These are phyloP conservation scores for Triops longicaudatus DNA, from an alignment of 1,140 invertebrate genomes.

Conservation along the genomic window DNA sequence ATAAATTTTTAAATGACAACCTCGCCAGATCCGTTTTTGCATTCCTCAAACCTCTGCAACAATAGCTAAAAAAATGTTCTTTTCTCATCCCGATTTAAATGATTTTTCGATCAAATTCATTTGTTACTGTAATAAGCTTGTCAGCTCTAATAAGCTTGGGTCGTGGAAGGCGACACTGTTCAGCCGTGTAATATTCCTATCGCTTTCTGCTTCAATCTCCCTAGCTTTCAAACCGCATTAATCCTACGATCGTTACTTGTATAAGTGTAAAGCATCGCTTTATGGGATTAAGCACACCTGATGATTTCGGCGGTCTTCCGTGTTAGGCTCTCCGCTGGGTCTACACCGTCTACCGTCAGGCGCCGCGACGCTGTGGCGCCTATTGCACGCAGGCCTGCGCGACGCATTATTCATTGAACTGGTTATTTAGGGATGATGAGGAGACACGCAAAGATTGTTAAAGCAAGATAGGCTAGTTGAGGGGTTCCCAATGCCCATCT, in stretches of 20 bases:
- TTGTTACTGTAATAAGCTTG: too few relatives aligned
- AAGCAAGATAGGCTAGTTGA: conserved; percentile 3
- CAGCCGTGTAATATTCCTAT: background rate
- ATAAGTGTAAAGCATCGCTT: background rate
- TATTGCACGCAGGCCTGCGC: background rate
- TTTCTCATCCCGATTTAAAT: too few relatives aligned
- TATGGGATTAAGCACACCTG: conserved; percentile 5
- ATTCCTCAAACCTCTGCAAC: too few relatives aligned
- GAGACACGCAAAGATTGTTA: conserved; percentile 7
- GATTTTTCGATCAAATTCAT: too few relatives aligned
- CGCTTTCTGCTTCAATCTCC: background rate
- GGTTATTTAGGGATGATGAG: background rate
- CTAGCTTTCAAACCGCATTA: background rate
- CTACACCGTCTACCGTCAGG: background rate
- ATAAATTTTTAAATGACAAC: background rate
- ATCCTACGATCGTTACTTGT: background rate
- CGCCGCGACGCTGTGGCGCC: conserved; percentile 3
- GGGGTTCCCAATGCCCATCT: conserved; percentile 13
- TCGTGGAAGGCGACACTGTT: too few relatives aligned
- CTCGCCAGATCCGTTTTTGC: too few relatives aligned
- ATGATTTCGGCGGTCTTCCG: background rate
- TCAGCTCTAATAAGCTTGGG: too few relatives aligned
- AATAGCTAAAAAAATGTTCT: too few relatives aligned
- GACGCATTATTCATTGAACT: conserved; percentile 15
- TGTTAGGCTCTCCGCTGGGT: background rate